Evolutionary conservation across 2,113 vertebrate species (phyloP).

Genomic region (Fregata magnificens): DNA sequence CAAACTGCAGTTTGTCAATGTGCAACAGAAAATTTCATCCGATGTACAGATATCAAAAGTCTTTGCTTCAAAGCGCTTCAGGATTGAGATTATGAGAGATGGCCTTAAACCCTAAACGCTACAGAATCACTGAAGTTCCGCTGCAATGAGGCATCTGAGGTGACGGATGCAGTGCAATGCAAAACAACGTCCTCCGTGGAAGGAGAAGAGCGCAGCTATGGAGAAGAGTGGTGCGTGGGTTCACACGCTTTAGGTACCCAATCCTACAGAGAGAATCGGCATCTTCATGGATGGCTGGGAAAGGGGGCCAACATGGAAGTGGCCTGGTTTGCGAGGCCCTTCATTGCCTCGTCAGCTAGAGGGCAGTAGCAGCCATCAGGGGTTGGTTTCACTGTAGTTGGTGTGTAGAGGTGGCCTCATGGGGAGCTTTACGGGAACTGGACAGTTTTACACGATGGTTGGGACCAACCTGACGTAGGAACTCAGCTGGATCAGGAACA

Average conservation of each 20-base stretch:
- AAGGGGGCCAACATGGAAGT: neutral
- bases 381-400: accelerated
- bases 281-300: neutral
- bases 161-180: neutral
- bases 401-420: accelerated
- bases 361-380: neutral
- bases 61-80: neutral
- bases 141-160: neutral
- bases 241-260: neutral
- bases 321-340: neutral
- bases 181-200: neutral
- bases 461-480: neutral
- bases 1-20: neutral
- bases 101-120: neutral
- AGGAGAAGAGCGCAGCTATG: neutral
- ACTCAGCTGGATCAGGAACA: neutral
- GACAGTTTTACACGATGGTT: accelerated
- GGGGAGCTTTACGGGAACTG: neutral
- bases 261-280: accelerated
- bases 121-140: neutral
- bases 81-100: neutral
- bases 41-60: neutral
- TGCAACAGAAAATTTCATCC: neutral
- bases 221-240: neutral
- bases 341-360: neutral